Conservation (phyloP, 1,140 invertebrate species). For the Thaumatotibia leucotreta region DNA sequence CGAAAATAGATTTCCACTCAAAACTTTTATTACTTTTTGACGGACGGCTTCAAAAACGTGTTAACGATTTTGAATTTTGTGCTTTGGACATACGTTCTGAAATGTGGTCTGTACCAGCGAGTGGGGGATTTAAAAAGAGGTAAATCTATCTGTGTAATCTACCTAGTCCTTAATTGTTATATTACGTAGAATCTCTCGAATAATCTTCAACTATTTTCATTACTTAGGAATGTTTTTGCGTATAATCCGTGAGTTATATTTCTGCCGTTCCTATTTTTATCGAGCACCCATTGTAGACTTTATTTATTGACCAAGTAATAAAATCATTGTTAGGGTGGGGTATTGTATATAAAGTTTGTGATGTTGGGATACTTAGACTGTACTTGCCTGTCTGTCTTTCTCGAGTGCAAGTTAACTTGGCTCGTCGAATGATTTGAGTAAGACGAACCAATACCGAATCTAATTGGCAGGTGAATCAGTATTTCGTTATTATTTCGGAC, state of each 20-base stretch:
- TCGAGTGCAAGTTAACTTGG: conserved; percentile 43
- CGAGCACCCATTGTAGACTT: conserved; percentile 49
- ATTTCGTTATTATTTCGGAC: background rate
- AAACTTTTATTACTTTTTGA: too few relatives aligned
- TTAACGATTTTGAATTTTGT: too few relatives aligned
- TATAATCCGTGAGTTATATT: background rate
- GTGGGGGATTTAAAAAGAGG: too few relatives aligned
- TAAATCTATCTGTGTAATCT: too few relatives aligned
- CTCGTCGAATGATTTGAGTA: conserved; percentile 28
- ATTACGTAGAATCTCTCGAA: too few relatives aligned
- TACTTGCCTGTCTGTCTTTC: conserved; percentile 55
- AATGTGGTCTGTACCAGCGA: too few relatives aligned
- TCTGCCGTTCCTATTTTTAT: conserved; percentile 34
- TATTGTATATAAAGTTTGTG: conserved; percentile 60
- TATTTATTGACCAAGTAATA: conserved; percentile 67
- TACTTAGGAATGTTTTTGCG: background rate
- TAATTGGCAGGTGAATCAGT: background rate
- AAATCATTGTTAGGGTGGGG: conserved; percentile 54
- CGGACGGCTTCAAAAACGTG: too few relatives aligned
- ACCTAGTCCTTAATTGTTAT: too few relatives aligned
- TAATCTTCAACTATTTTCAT: too few relatives aligned
- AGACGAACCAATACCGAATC: background rate
- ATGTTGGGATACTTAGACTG: conserved; percentile 47
- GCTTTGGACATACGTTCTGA: too few relatives aligned
- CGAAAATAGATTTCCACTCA: too few relatives aligned